Conservation (phyloP, 2,888 invertebrate species). For the Zele albiditarsus region DNA sequence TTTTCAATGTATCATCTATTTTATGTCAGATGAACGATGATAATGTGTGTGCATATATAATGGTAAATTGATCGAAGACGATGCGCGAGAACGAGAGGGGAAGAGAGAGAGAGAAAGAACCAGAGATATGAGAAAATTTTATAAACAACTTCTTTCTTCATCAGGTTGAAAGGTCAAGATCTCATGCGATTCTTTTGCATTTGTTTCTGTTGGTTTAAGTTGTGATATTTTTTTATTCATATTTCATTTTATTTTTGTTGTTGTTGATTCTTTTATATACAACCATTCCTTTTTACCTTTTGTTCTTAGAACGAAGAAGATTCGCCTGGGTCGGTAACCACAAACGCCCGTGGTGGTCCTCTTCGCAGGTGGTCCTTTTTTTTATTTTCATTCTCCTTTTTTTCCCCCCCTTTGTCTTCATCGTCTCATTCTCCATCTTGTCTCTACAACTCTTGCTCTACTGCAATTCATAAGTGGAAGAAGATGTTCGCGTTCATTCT, state of each 20-base stretch:
- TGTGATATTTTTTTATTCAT: conserved; percentile 1
- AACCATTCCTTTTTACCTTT: conserved; percentile 32
- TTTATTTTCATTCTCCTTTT: conserved; percentile 4
- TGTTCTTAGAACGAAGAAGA: conserved; percentile 34
- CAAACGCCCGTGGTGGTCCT: conserved; percentile 48
- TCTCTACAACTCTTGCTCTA: background rate
- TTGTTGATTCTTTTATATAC: conserved; percentile 17
- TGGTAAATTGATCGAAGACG: background rate
- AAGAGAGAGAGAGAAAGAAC: too few species aligned
- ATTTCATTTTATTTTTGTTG: conserved; percentile 5
- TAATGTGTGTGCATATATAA: background rate
- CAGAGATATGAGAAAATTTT: background rate
- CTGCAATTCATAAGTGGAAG: background rate
- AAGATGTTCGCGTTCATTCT: conserved; percentile 18
- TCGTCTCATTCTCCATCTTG: conserved; percentile 31
- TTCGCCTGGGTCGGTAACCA: conserved; percentile 41
- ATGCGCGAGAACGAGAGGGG: background rate
- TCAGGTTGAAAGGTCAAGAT: conserved; percentile 6
- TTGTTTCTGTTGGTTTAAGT: conserved; percentile 13
- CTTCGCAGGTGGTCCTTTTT: conserved; percentile 53
- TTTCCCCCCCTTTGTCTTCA: conserved; percentile 10
- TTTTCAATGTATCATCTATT: conserved; percentile 7
- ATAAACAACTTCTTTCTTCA: background rate
- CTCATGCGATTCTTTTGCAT: background rate
- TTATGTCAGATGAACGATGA: conserved; percentile 1